Base-by-base conservation (phyloP, 37 sponge, comb jelly and placozoan genomes). In the Theonella swinhoei region DNA sequence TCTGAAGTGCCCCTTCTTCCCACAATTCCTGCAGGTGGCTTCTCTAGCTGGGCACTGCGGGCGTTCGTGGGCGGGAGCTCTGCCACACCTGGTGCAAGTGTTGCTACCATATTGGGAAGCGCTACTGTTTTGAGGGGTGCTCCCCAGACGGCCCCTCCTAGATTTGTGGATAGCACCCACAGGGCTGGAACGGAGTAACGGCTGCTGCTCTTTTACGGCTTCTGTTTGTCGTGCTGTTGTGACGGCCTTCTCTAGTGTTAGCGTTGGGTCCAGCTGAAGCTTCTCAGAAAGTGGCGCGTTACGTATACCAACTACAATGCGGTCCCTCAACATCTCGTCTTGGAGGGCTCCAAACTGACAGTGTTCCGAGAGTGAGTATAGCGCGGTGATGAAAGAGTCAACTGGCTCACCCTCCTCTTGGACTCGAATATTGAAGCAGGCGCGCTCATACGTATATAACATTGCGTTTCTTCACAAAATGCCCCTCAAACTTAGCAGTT, bases 241-340 rank as follows among this genome's bases (percentile, higher is more conserved):
- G n/a, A 74, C 17, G 28, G 82, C 72, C 42, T 70, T 81, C 38
- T 83, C 75, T 35, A 64, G 60, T 22, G 84, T 73, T 19, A 68
- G 76, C 20, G 32, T 32, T n/a, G 58, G 38, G 58, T 75, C 77
- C 31, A 72, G 34, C 63, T 74, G 75, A 26, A 87, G 66, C 58
- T 80, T 87, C 47, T 72, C 65, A 68, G 80, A 87, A 54, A 87
- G 36, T 39, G 26, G 14, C 1, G 80, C 41, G 42, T 87, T 72
- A 3, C 66, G 54, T 8, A 87, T 20, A 4, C 87, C 80, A 65
- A 87, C 87, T 5, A 79, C 80, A 19, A 87, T 62, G 30, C 80
- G 22, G 60, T 87, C 87, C 0, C 87, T 32, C 20, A 87, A 75
- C 88, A 87, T 75, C 38, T 87, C 61, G n/a, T n/a, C n/a, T n/a